phyloP scores from a whole-genome alignment of 2,888 invertebrate genomes.

The Nomada hirtipes region DNA sequence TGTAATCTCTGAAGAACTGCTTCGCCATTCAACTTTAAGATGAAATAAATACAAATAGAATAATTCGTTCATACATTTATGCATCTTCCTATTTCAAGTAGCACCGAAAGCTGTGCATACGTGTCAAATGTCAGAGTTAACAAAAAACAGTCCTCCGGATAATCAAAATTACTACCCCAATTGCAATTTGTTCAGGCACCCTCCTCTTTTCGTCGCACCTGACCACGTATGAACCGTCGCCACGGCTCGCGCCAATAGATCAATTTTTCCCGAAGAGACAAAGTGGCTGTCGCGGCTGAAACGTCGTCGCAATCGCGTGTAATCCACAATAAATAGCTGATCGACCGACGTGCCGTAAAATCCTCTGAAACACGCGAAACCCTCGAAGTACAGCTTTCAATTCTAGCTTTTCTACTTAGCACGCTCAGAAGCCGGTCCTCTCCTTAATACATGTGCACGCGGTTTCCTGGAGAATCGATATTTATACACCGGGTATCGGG shows the following conservation, averaged over 20 bases:
- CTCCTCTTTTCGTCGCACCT: too few species aligned
- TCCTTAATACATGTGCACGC: background rate
- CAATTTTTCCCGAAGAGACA: conserved; percentile 8
- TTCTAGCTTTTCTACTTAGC: conserved; percentile 23
- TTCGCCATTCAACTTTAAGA: too few species aligned
- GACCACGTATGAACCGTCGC: too few species aligned
- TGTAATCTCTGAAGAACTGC: too few species aligned
- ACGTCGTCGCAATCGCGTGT: conserved; percentile 40
- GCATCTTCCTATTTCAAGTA: too few species aligned
- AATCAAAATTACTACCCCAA: too few species aligned
- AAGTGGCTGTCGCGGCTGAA: conserved; percentile 1
- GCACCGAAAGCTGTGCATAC: too few species aligned
- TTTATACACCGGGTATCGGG: conserved; percentile 17
- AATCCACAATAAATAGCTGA: conserved; percentile 53
- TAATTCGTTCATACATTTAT: too few species aligned
- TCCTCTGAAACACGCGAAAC: conserved; percentile 55
- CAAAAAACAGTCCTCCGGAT: too few species aligned
- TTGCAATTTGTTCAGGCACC: too few species aligned
- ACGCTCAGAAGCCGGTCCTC: conserved; percentile 41
- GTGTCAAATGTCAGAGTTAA: too few species aligned
- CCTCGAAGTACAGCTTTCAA: conserved; percentile 46
- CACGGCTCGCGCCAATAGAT: background rate
- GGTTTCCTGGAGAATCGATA: conserved; percentile 35
- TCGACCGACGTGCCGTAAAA: conserved; percentile 45
- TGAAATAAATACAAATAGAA: too few species aligned